These are phyloP conservation scores for Megalops cyprinoides DNA, from an alignment of 2,797 vertebrate species.

Conservation along the genomic window DNA sequence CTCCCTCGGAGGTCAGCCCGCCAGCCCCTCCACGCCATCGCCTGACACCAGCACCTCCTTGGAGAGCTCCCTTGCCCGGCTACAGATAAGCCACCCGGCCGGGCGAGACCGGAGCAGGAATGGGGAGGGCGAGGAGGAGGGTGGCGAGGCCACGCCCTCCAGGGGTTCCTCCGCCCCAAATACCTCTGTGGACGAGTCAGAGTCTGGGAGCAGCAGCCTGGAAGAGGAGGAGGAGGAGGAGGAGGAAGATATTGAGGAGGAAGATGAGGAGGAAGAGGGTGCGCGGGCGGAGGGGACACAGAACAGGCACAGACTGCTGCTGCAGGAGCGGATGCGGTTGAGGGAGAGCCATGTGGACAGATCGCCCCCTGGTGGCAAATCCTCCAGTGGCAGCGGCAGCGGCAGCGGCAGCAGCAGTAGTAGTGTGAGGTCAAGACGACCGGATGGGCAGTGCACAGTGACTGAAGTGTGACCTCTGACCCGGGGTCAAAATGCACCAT, in stretches of 20 bases:
- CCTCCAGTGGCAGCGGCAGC: slow-evolving; percentile 53
- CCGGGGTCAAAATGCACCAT: slow-evolving; percentile 41
- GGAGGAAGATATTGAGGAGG: slow-evolving; percentile 22
- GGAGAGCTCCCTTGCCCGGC: slow-evolving; percentile 86
- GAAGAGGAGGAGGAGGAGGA: slow-evolving; percentile 58
- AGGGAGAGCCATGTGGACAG: slow-evolving; percentile 69
- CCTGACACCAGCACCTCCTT: slow-evolving; percentile 73
- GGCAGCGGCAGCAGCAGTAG: slow-evolving; percentile 57
- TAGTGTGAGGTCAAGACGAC: slow-evolving; percentile 83
- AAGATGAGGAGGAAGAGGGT: not conserved
- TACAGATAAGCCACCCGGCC: slow-evolving; percentile 77
- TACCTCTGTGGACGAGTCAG: slow-evolving; percentile 72
- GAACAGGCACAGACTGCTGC: slow-evolving; percentile 83
- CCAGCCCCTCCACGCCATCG: slow-evolving; percentile 72
- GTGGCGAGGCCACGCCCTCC: slow-evolving; percentile 67
- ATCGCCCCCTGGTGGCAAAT: slow-evolving; percentile 65
- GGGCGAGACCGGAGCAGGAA: slow-evolving; percentile 78
- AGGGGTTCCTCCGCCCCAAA: slow-evolving; percentile 72
- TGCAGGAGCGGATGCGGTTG: slow-evolving; percentile 37
- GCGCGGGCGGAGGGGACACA: slow-evolving; percentile 48
- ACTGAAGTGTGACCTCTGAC: slow-evolving; percentile 85
- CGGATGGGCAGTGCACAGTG: slow-evolving; percentile 94
- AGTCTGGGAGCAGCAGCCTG: slow-evolving; percentile 75
- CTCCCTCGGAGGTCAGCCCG: slow-evolving; percentile 67
- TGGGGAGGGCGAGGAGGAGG: slow-evolving; percentile 81